Evolutionary conservation across 2,797 vertebrate genomes (phyloP), one percentile per base, ranked within the genome.

Genomic region (Neosilurus mollespiculum): DNA sequence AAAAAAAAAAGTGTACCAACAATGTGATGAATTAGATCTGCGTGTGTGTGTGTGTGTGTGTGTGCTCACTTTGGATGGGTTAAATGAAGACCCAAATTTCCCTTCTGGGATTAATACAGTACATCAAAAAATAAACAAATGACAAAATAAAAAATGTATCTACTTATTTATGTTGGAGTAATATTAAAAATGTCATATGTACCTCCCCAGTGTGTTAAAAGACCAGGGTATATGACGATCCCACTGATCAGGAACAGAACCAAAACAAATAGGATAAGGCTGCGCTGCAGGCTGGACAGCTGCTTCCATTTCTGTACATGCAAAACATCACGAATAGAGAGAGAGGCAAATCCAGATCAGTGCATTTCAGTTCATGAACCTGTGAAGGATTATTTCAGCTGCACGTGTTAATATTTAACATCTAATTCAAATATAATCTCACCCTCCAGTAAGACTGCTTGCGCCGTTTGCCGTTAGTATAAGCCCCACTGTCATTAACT

Each of bases 301-400:
- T 97, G 97, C 91, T 98, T 99, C 98, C 98, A 99, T 94, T 96
- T 98, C 98, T 99, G 58, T 43, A 89, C 8, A 89, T 16, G 86
- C 37, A 72, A 85, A 83, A 73, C 10, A 65, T n/a, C 22, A 65
- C 10, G 65, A 53, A 9, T 49, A 18, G 26, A 83, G 54, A 59
- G 6, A 78, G 11, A 77, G 49, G 18, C 12, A 70, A 67, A 66
- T 26, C 26, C 4, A 0, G 1, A 4, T 4, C 16, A 6, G 4
- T 12, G 16, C 16, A 3, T 34, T 58, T 58, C 53, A 71, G 11
- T 15, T 15, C 22, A 71, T 24, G 43, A 24, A n/a, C 43, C 22
- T n/a, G 37, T 11, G 26, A 58, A 1, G 15, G 5, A 56, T 54
- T 12, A 7, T 58, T 20, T 20, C 26, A 12, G 26, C 7, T 7